Evolutionary conservation across 2,888 invertebrate genomes (phyloP).

Genomic region (Taphrorychus bicolor): DNA sequence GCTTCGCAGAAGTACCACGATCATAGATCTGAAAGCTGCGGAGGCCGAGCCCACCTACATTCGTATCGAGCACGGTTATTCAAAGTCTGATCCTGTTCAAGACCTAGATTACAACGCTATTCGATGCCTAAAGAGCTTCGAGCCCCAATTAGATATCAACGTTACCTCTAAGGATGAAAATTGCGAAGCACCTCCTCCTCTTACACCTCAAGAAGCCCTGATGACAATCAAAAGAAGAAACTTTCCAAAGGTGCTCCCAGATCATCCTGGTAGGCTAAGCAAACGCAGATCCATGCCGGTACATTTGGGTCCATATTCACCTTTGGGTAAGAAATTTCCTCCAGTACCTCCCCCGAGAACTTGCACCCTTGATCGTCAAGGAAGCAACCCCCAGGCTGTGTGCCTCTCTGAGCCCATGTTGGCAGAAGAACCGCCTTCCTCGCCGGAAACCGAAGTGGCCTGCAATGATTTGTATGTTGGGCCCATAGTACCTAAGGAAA

Average conservation of each 20-base stretch:
- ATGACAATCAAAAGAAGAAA: slow-evolving; percentile 77
- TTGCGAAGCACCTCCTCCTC: slow-evolving; percentile 54
- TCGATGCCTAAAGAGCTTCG: slow-evolving; percentile 58
- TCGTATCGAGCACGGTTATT: slow-evolving; percentile 70
- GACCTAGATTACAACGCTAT: slow-evolving; percentile 57
- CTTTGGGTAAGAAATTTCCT: slow-evolving; percentile 61
- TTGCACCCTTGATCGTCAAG: slow-evolving; percentile 69
- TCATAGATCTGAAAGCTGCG: slow-evolving; percentile 53
- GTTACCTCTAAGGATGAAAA: slow-evolving; percentile 75
- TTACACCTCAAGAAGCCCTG: slow-evolving; percentile 75
- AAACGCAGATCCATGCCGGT: slow-evolving; percentile 74
- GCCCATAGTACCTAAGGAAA: slow-evolving; percentile 60
- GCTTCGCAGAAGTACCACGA: slow-evolving; percentile 53
- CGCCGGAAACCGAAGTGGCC: slow-evolving; percentile 62
- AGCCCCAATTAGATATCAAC: slow-evolving; percentile 68
- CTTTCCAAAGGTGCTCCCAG: slow-evolving; percentile 87
- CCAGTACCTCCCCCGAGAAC: slow-evolving; percentile 80
- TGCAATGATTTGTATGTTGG: slow-evolving; percentile 65
- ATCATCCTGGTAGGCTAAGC: slow-evolving; percentile 64
- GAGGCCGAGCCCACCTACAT: slow-evolving; percentile 53
- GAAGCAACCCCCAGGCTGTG: slow-evolving; percentile 46
- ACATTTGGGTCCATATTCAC: slow-evolving; percentile 53
- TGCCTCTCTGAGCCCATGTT: slow-evolving; percentile 58
- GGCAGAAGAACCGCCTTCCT: slow-evolving; percentile 61
- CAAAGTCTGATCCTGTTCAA: slow-evolving; percentile 73